Evolutionary conservation across 92 coral and sea anemone genomes (phyloP).

Genomic region (Parazoanthus atlanticus): DNA sequence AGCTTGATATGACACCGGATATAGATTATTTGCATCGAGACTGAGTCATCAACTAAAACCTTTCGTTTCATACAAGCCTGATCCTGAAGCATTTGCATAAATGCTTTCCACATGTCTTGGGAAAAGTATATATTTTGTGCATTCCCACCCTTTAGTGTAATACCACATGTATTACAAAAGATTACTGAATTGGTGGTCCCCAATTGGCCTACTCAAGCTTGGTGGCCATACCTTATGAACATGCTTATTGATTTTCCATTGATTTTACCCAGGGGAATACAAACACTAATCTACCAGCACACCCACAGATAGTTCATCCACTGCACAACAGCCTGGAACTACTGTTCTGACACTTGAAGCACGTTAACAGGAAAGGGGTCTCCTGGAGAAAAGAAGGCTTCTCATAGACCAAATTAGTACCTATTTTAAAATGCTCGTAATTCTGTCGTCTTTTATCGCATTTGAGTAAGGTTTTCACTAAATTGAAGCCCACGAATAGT

Average conservation of each 20-base stretch:
- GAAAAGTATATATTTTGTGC: constrained; percentile 54
- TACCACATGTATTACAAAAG: constrained; percentile 38
- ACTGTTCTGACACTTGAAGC: not conserved
- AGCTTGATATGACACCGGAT: constrained; percentile 40
- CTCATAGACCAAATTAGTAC: too few species aligned
- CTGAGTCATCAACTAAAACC: not conserved
- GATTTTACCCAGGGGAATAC: constrained; percentile 28
- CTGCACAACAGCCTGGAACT: constrained; percentile 1
- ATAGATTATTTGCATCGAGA: constrained; percentile 63
- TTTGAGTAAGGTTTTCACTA: too few species aligned
- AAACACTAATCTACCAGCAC: constrained; percentile 41
- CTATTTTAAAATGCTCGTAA: too few species aligned
- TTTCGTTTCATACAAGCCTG: constrained; percentile 53
- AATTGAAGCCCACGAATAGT: too few species aligned
- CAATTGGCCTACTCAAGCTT: constrained; percentile 61
- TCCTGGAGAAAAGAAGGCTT: too few species aligned
- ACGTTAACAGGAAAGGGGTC: too few species aligned
- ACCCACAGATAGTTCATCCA: constrained; percentile 15
- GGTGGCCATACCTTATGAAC: constrained; percentile 42
- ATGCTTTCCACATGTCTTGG: constrained; percentile 57
- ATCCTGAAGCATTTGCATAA: constrained; percentile 59
- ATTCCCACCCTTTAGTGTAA: constrained; percentile 49
- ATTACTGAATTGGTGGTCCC: constrained; percentile 46
- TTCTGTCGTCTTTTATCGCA: too few species aligned
- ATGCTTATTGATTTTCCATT: constrained; percentile 48